Base-by-base conservation (phyloP, 1,140 invertebrate genomes). In the Xylocopa sonorina region DNA sequence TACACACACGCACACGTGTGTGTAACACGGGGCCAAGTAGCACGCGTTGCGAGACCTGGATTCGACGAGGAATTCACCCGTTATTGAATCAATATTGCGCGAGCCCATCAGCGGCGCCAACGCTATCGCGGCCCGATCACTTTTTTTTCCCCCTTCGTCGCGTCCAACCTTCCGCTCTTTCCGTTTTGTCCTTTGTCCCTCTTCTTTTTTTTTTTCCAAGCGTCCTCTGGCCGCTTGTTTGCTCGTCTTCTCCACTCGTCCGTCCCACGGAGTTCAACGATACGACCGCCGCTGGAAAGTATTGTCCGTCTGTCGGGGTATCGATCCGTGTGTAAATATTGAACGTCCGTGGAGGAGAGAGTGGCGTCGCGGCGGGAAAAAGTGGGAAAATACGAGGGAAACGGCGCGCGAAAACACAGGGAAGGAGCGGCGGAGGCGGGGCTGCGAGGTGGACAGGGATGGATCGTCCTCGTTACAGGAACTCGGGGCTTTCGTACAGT, bases 81-180 rank as follows among this genome's bases (percentile, higher is more conserved):
- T 90, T 90, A 91, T 89, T 89, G 88, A 92, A 92, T 92, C 91
- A 91, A 92, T 91, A 92, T 92, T 88, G 89, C 78, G 82, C 88
- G 89, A 91, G 90, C 86, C 86, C 87, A 91, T 91, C 86, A 80
- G 69, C 73, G 67, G n/a, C 32, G 27, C 60, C 29, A 6, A 21
- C 16, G 18, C n/a, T 27, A 27, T 34, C 41, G 46, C 46, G 3
- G 38, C 38, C 32, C 29, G 12, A 29, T 55, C 14, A 27, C 3
- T 27, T 12, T 27, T 27, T 53, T 53, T 53, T n/a, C 21, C 63
- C 14, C n/a, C 48, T 38, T 27, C 66, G 34, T 12, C 9, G 14
- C 1, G 18, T n/a, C 21, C 63, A n/a, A 5, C 43, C 27, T 50
- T 29, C 29, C 51, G 6, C 29, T 24, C 24, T 46, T 16, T 38